Conservation (phyloP, 2,797 vertebrate genomes). For the Helarctos malayanus region DNA sequence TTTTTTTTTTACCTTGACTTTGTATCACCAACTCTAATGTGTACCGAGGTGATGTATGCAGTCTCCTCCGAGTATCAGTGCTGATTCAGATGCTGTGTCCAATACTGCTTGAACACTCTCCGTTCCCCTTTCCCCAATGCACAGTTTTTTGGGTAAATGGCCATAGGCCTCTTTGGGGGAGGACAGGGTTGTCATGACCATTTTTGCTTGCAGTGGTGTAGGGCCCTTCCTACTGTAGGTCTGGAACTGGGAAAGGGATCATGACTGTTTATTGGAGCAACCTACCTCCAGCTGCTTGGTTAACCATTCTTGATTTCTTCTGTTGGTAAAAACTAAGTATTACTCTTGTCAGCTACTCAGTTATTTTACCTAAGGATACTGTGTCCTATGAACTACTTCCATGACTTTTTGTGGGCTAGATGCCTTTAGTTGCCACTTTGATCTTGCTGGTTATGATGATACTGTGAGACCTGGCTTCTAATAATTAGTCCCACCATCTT, state of each 20-base stretch:
- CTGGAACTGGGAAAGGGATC: background rate
- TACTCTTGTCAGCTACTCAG: background rate
- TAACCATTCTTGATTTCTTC: conserved; percentile 3
- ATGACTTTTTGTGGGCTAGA: background rate
- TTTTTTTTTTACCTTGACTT: background rate
- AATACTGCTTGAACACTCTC: background rate
- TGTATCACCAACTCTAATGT: background rate
- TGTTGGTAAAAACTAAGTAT: background rate
- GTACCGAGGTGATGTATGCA: background rate
- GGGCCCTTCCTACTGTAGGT: background rate
- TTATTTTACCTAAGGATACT: background rate
- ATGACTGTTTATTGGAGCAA: background rate
- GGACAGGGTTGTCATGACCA: background rate
- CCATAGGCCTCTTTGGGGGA: background rate
- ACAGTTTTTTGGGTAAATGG: background rate
- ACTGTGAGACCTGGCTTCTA: background rate
- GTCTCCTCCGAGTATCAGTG: background rate
- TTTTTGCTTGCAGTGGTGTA: background rate
- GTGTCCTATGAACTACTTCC: background rate
- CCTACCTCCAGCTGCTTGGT: background rate
- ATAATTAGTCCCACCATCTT: background rate
- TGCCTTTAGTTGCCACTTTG: background rate
- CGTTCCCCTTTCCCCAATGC: background rate
- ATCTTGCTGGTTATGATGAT: background rate
- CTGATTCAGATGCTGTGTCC: background rate